Percentiles rank a stretch among this genome's conserved stretches.
Evolutionary conservation across 2,888 invertebrate genomes (phyloP).

Genomic region (Cremastobaeus sp.): DNA sequence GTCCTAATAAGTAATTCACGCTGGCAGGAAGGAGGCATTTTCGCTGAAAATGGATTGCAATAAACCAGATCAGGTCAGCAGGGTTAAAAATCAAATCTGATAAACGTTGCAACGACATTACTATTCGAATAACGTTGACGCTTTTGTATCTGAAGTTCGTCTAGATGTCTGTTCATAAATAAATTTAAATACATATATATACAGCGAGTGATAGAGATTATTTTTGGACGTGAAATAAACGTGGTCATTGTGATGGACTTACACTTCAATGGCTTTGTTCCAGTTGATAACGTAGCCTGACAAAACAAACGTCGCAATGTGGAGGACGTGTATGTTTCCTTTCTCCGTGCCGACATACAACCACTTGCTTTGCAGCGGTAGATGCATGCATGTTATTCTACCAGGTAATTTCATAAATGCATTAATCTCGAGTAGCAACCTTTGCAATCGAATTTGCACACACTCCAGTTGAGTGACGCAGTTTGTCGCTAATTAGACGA

Average conservation of each 20-base stretch:
- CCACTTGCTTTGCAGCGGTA: constrained; percentile 99
- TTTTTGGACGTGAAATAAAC: constrained; percentile 37
- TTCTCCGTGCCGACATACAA: constrained; percentile 98
- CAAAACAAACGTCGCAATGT: constrained; percentile 96
- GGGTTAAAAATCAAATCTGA: too few species aligned
- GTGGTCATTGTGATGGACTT: constrained; percentile 79
- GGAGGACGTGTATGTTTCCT: constrained; percentile 98
- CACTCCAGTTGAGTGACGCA: constrained; percentile 9
- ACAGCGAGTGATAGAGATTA: constrained; percentile 6
- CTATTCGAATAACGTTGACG: too few species aligned
- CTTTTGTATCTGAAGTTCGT: too few species aligned
- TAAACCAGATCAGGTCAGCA: too few species aligned
- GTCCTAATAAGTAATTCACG: too few species aligned
- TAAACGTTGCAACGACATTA: too few species aligned
- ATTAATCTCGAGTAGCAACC: constrained; percentile 35
- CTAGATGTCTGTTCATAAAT: too few species aligned
- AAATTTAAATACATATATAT: background rate
- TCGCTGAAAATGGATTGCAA: too few species aligned
- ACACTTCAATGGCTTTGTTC: constrained; percentile 99
- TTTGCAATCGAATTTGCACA: constrained; percentile 55
- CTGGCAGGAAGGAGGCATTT: too few species aligned
- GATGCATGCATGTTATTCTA: constrained; percentile 95
- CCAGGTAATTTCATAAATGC: constrained; percentile 54
- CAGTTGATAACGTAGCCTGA: constrained; percentile 99
- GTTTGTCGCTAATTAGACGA: constrained; percentile 26